Conservation (phyloP, 2,797 vertebrate species). For the Fringilla coelebs region DNA sequence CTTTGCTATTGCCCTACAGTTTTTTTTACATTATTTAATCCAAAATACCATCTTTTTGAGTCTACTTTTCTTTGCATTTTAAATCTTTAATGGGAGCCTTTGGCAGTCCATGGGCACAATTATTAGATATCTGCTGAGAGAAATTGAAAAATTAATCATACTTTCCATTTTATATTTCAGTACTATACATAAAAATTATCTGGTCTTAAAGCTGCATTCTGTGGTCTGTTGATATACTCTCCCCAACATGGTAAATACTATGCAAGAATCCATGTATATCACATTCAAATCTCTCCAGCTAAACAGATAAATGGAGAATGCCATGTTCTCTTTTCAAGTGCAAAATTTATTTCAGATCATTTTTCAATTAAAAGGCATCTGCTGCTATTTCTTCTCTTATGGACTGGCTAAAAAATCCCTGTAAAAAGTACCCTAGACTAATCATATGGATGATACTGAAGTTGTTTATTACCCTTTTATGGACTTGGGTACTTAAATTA, state of each 20-base stretch:
- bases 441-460: slow-evolving; percentile 65
- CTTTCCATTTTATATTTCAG: slow-evolving; percentile 86
- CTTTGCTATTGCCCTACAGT: slow-evolving; percentile 84
- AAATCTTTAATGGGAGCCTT: slow-evolving; percentile 97
- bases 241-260: slow-evolving; percentile 46
- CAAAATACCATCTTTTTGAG: slow-evolving; percentile 93
- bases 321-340: slow-evolving; percentile 64
- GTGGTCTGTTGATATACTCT: slow-evolving; percentile 50
- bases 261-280: slow-evolving; percentile 34
- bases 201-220: slow-evolving; percentile 69
- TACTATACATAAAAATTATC: slow-evolving; percentile 83
- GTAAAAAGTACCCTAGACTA: slow-evolving; percentile 59
- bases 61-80: slow-evolving; percentile 91
- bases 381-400: slow-evolving; percentile 66
- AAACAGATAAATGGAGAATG: slow-evolving; percentile 60
- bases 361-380: slow-evolving; percentile 79
- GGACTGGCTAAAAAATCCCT: slow-evolving; percentile 50
- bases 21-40: slow-evolving; percentile 97
- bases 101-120: slow-evolving; percentile 91
- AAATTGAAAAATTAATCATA: slow-evolving; percentile 99
- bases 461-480: slow-evolving; percentile 77
- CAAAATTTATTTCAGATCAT: slow-evolving; percentile 74
- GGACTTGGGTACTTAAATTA: slow-evolving; percentile 74
- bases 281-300: slow-evolving; percentile 59
- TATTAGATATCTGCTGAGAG: slow-evolving; percentile 96